These are phyloP conservation scores for Cottoperca gobio DNA, from an alignment of 2,797 vertebrate species.

Conservation along the genomic window DNA sequence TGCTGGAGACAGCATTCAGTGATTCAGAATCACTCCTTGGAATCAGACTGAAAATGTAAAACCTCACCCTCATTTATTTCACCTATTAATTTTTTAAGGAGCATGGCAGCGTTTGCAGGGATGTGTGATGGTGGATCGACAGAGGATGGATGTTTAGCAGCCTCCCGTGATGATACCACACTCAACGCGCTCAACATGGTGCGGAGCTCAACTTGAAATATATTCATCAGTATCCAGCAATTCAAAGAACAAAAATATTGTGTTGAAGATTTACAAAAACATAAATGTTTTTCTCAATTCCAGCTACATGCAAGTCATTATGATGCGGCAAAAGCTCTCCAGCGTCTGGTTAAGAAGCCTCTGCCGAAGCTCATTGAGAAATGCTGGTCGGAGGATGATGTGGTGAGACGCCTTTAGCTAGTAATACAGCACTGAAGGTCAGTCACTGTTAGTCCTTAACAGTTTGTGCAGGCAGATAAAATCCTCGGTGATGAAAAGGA, in stretches of 20 bases:
- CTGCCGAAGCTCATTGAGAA: conserved; percentile 98
- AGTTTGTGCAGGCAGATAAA: conserved; percentile 2
- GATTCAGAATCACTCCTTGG: not conserved
- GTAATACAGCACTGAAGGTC: conserved; percentile 1
- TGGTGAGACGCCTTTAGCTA: conserved; percentile 83
- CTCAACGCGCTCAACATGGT: conserved; percentile 98
- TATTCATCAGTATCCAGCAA: not conserved
- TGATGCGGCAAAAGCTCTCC: conserved; percentile 97
- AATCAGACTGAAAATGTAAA: not conserved
- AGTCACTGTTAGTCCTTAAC: not conserved
- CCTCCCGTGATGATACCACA: conserved; percentile 98
- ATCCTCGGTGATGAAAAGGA: not conserved
- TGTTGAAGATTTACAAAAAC: conserved; percentile 10
- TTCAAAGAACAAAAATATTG: not conserved
- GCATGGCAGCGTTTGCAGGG: conserved; percentile 99
- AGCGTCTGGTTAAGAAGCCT: conserved; percentile 99
- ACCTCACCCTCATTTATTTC: not conserved
- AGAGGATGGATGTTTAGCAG: conserved; percentile 97
- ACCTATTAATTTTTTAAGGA: conserved; percentile 83
- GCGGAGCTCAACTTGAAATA: conserved; percentile 45
- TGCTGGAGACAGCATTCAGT: not conserved
- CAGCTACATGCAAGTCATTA: conserved; percentile 98
- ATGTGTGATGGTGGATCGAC: conserved; percentile 99
- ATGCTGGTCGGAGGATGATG: conserved; percentile 98
- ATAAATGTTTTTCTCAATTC: not conserved